Base-by-base conservation (phyloP, 2,888 invertebrate species). In the Agonum fuliginosum region DNA sequence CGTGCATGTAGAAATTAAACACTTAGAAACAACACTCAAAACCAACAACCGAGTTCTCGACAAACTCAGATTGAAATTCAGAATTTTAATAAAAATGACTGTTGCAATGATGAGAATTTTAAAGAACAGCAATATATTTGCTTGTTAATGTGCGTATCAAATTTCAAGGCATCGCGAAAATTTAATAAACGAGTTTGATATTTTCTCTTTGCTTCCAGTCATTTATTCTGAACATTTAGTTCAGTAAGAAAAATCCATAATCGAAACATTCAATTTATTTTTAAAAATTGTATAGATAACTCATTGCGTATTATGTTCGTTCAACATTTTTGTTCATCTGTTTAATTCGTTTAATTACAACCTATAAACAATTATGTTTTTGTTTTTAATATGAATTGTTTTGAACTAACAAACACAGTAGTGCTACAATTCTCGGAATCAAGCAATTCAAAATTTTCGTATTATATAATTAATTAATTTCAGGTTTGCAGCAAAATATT, bases 1-100 rank as follows among this genome's bases (percentile, higher is more conserved):
- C 48, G 48, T 48, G 48, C 17, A 19, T 48, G 20, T 48, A 48
- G 20, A 48, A 48, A 48, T 48, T 48, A 48, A 48, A 48, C 48
- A 48, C 48, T 48, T 37, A 3, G 37, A 2, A 6, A 37, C 37
- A 37, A 37, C 37, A 37, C 37, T 37, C 37, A 37, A 37, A 34
- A 37, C 37, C 37, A 37, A n/a, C 37, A 37, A 3, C 8, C 12
- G n/a, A n/a, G 10, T 37, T 37, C 37, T n/a, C 3, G 37, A 37
- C n/a, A 37, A 3, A 6, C 27, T 4, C 27, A 27, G 37, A 10
- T 37, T 12, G n/a, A 37, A 1, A 2, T 37, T 37, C 12, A 37
- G 37, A 37, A 37, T 37, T 37, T 37, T 37, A 37, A 37, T 37
- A 37, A 37, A 34, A 37, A 37, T 10, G 37, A 37, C 10, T 12